Evolutionary conservation across 2,113 vertebrate genomes (phyloP), one percentile per base, ranked within the genome.

Genomic region (Agapornis roseicollis): DNA sequence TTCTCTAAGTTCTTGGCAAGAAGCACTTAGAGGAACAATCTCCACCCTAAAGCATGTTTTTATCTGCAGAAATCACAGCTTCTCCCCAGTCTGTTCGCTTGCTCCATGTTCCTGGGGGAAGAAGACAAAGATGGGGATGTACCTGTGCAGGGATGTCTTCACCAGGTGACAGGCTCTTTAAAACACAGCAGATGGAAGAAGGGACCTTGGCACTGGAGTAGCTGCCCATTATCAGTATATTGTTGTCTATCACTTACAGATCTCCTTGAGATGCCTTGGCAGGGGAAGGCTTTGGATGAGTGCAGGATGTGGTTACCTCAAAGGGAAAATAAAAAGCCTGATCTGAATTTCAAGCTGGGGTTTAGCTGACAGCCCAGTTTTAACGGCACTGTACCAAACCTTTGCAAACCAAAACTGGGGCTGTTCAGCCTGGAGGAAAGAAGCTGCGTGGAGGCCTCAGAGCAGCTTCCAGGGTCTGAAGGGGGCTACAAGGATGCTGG

Each of bases 331-430:
- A 33, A 42, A 55, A 80, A 91, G 27, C n/a, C 64, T 78, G 33
- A 81, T 31, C 47, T 78, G 7, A 91, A 80, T 93, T 94, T 95
- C 78, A 64, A 90, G 58, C 65, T 76, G 92, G 82, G 91, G 61
- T 95, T 87, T 50, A 94, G 91, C 85, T 87, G 90, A 44, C 55
- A 35, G 11, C 39, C 13, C 58, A 8, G 11, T 90, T 92, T 81
- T 31, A 58, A 64, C 94, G 81, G 84, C 58, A 44, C 28, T 63
- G 6, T 6, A 25, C 0, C 28, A 46, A 70, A 80, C 52, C 79
- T 47, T 66, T 70, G 11, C 31, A 42, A 72, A 56, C 17, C 56
- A n/a, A 58, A n/a, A 58, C 9, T 58, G 20, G 33, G 33, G 56
- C 33, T n/a, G 20, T 58, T 58, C 0, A n/a, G 8, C 33, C 56